Evolutionary conservation across 2,888 invertebrate species (phyloP).

Genomic region (Calephelis perditalis): DNA sequence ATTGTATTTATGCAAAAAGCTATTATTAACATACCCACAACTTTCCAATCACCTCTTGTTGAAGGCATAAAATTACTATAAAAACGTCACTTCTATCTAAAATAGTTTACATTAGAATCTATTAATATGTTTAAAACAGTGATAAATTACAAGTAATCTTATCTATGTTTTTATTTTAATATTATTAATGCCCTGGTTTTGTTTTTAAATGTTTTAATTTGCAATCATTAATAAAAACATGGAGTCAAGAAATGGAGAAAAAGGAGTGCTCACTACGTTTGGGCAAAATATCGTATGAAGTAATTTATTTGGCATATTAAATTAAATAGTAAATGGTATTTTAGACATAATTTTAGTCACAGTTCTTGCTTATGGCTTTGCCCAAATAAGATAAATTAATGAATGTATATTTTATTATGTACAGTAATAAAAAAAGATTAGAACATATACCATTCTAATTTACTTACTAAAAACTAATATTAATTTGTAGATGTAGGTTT

Average conservation of each 20-base stretch:
- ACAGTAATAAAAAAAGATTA: too few species aligned
- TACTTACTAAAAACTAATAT: too few species aligned
- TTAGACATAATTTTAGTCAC: too few species aligned
- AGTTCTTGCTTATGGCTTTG: too few species aligned
- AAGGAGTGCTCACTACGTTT: not conserved
- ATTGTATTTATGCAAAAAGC: not conserved
- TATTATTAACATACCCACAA: not conserved
- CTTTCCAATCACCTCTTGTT: not conserved
- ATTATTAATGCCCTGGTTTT: not conserved
- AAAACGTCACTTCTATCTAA: constrained; percentile 9
- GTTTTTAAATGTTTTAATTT: constrained; percentile 1
- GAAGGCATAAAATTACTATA: not conserved
- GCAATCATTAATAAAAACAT: not conserved
- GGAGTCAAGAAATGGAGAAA: not conserved
- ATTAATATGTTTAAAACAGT: constrained; percentile 2
- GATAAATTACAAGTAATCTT: constrained; percentile 1
- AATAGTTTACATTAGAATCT: constrained; percentile 4
- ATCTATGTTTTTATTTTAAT: constrained; percentile 3
- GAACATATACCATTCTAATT: too few species aligned
- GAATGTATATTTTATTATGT: too few species aligned
- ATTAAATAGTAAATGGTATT: too few species aligned
- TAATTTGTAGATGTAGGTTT: too few species aligned
- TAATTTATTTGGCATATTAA: too few species aligned
- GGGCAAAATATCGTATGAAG: too few species aligned
- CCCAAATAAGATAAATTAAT: too few species aligned